Evolutionary conservation across 2,888 invertebrate species (phyloP), one percentile per base, ranked within the genome.

Genomic region (Papilio gigon): DNA sequence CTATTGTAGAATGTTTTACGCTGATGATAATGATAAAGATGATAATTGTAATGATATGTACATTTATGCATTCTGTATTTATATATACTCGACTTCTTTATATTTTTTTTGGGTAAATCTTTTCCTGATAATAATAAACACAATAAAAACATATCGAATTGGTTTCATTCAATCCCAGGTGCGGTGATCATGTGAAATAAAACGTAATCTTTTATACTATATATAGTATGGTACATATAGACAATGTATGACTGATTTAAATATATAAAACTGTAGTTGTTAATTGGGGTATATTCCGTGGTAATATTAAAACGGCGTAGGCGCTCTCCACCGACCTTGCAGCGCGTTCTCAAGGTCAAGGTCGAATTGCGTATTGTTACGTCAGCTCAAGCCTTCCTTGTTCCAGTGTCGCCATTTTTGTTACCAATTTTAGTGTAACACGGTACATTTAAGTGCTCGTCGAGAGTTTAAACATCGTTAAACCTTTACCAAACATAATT

Each of bases 341-440:
- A 42, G 56, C 25, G 44, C 67, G 62, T 33, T 63, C 22, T 25
- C 67, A 62, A 62, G 67, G 67, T 56, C 67, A 63, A 44, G 67
- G 63, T 62, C 67, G 56, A 44, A 58, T 44, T 68, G 67, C 67
- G 67, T 68, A 68, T 62, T 63, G 67, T 63, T 68, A 42, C 63
- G 56, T 58, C 67, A 63, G 44, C 62, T 56, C 35, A 62, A 62
- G 67, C 67, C 67, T 67, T 67, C 67, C 67, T 33, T 56, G 20
- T 67, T 67, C 25, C 22, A 56, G 53, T 62, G 53, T 60, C 35
- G 58, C 64, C 40, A 64, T 64, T 50, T 64, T 37, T 40, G 17
- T 64, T 22, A 35, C 22, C 33, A 63, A 35, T 50, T 63, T 63
- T 50, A n/a, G n/a, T 30, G 14, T 47, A 50, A 22, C 35, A 50